phyloP scores from a whole-genome alignment of 2,888 invertebrate genomes.

The Parnassius mnemosyne region DNA sequence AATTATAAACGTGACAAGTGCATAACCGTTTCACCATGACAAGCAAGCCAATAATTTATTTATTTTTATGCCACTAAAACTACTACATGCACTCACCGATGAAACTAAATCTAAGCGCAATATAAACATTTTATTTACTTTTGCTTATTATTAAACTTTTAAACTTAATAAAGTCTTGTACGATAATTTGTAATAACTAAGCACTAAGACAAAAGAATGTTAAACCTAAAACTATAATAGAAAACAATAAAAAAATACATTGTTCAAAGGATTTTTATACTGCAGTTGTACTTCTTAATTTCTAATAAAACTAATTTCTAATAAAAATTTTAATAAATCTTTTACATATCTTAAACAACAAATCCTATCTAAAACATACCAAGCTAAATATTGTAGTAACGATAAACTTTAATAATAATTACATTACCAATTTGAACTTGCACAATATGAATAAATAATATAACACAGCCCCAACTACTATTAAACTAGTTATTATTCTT shows the following conservation, averaged over 20 bases:
- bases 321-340: neutral
- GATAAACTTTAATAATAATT: neutral
- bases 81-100: neutral
- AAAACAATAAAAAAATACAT: too few relatives aligned
- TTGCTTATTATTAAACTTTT: neutral
- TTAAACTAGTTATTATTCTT: neutral
- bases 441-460: conserved; percentile 3
- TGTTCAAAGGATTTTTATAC: too few relatives aligned
- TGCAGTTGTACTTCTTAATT: too few relatives aligned
- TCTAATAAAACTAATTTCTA: too few relatives aligned
- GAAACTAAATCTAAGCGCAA: neutral
- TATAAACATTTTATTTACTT: neutral
- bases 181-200: too few relatives aligned
- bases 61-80: neutral
- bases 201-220: too few relatives aligned
- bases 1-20: neutral
- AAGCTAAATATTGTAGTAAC: neutral
- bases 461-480: conserved; percentile 3
- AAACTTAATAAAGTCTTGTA: too few relatives aligned
- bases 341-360: neutral
- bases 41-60: neutral
- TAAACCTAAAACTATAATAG: too few relatives aligned
- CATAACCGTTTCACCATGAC: neutral
- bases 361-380: neutral
- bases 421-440: conserved; percentile 1